Percentiles rank a stretch among this genome's conserved stretches.
These are phyloP conservation scores for Lutjanus campechanus DNA, from an alignment of 2,797 vertebrate species.

Conservation along the genomic window DNA sequence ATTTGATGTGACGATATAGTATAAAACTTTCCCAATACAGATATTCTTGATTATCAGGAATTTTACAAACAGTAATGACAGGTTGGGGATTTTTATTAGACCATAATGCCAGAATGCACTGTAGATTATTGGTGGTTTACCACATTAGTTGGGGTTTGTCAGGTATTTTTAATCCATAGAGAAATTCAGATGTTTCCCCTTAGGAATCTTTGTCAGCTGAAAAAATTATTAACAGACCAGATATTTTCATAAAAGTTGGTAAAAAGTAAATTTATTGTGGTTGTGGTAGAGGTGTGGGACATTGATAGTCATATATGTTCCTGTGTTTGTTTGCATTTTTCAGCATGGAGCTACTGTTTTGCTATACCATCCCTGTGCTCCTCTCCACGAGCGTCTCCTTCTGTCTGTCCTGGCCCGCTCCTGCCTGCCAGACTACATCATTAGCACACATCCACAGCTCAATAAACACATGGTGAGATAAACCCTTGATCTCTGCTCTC, in stretches of 20 bases:
- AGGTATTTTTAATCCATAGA: not conserved
- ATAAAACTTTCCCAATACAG: not conserved
- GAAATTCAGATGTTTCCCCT: not conserved
- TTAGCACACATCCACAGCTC: slow-evolving; percentile 84
- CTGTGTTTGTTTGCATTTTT: slow-evolving; percentile 25
- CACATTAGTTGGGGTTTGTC: not conserved
- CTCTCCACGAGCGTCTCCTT: slow-evolving; percentile 76
- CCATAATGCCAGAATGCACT: not conserved
- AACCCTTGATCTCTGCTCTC: not conserved
- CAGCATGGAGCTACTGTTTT: slow-evolving; percentile 84
- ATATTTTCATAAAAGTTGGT: too few species aligned
- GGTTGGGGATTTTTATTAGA: not conserved
- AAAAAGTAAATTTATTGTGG: too few species aligned
- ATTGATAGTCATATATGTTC: not conserved
- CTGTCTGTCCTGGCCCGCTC: slow-evolving; percentile 81
- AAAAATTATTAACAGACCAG: not conserved
- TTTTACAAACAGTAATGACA: not conserved
- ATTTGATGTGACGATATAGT: not conserved
- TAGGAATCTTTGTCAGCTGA: not conserved
- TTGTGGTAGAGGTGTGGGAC: too few species aligned
- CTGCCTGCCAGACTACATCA: slow-evolving; percentile 81
- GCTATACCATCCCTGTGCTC: slow-evolving; percentile 88
- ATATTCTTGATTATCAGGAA: not conserved
- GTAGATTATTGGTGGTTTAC: not conserved
- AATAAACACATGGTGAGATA: slow-evolving; percentile 79